Base-by-base conservation (phyloP, 2,797 vertebrate species). In the Sebastes iracundus region DNA sequence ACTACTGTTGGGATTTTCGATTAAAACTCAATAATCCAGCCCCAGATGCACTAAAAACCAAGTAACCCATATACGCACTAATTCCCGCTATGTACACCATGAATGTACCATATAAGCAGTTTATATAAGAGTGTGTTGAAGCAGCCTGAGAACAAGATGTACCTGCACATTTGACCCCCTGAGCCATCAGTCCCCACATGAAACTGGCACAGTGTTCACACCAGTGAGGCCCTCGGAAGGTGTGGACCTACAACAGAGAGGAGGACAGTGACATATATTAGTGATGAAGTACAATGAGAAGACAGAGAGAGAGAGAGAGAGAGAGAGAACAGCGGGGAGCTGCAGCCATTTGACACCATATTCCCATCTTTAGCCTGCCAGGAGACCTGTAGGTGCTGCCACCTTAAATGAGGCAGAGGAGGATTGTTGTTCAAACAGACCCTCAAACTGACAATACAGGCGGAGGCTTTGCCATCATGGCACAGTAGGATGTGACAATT, bases 141-240 rank as follows among this genome's bases (percentile, higher is more conserved):
- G 65, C 5, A 4, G 38, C 8, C 1, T 27, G 35, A 67, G 66
- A 75, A 79, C 32, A 70, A 63, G 46, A 73, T 79, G 75, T 96
- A 99, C 99, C 99, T 97, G 99, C 95, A 96, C 99, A 99, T 95
- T 99, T 99, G 91, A 99, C 97, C 94, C 99, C 99, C 95, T 99
- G 99, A 96, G 98, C 98, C 93, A 99, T 98, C 88, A 99, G 97
- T 83, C 99, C 98, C 98, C 99, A 99, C 99, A 99, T 99, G 92
- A 99, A 99, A 93, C 98, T 99, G 94, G 99, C 98, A 85, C 99
- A 99, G 95, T 99, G 99, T 86, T 99, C 98, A 92, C 99, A 99
- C 99, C 99, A 99, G 92, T 99, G 99, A 64, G 99, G 99, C 69
- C 99, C 99, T 87, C 98, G 95, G 93, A 99, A 99, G 3, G 97